Evolutionary conservation across 1,140 invertebrate species (phyloP).

Genomic region (Leguminivora glycinivorella): DNA sequence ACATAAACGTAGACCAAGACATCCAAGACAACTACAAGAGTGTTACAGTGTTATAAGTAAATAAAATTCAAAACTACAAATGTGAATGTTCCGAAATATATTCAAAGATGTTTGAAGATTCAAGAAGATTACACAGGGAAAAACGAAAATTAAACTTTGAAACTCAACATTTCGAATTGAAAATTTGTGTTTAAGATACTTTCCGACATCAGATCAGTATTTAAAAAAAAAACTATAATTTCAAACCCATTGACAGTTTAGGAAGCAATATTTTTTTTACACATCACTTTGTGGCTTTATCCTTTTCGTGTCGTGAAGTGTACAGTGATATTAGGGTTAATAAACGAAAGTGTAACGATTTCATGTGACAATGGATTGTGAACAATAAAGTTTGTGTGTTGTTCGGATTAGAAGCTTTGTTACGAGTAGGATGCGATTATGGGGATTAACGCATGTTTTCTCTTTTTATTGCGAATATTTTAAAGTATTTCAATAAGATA

Average conservation of each 20-base stretch:
- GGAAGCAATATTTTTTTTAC: not conserved
- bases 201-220: too few species aligned
- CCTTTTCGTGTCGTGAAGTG: slow-evolving; percentile 27
- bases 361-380: slow-evolving; percentile 20
- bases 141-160: too few species aligned
- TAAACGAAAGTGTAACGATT: slow-evolving; percentile 33
- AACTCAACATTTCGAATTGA: too few species aligned
- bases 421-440: not conserved
- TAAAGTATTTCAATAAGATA: not conserved
- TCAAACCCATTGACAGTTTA: not conserved
- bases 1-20: too few species aligned
- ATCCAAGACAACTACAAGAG: too few species aligned
- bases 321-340: slow-evolving; percentile 32
- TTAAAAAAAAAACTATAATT: too few species aligned
- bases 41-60: too few species aligned
- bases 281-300: not conserved
- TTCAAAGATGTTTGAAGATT: too few species aligned
- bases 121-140: too few species aligned
- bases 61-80: too few species aligned
- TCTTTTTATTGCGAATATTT: not conserved
- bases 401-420: not conserved
- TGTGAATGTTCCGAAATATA: too few species aligned
- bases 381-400: slow-evolving; percentile 17
- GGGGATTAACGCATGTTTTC: not conserved
- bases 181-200: too few species aligned